Conservation (phyloP, 2,797 vertebrate genomes). For the Gymnothorax javanicus region DNA sequence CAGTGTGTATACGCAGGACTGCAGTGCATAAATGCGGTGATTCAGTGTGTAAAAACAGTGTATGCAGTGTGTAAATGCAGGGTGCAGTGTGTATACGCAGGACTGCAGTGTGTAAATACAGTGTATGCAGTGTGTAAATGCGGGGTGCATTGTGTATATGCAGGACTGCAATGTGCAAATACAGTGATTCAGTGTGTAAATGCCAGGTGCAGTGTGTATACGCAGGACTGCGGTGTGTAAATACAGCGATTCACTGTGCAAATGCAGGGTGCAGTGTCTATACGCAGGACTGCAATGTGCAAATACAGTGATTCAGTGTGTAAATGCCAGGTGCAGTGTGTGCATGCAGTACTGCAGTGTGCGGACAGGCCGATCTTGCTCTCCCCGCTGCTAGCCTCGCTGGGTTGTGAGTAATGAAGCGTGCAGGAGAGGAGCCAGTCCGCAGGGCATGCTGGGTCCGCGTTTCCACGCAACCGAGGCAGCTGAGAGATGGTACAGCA, state of each 20-base stretch:
- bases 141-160: background rate
- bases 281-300: background rate
- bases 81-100: background rate
- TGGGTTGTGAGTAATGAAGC: conserved; percentile 76
- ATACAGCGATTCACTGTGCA: background rate
- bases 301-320: background rate
- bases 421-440: conserved; percentile 64
- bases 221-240: background rate
- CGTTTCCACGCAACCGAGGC: conserved; percentile 11
- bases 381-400: conserved; percentile 63
- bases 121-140: background rate
- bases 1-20: background rate
- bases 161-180: background rate
- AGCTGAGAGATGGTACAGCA: background rate
- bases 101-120: background rate
- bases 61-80: background rate
- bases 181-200: background rate
- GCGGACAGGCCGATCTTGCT: conserved; percentile 11
- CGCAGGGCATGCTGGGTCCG: background rate
- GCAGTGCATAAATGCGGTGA: background rate
- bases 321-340: background rate
- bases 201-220: background rate
- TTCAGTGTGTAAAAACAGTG: background rate
- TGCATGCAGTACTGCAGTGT: background rate
- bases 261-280: background rate